Base-by-base conservation (phyloP, 2,888 invertebrate species). In the Hydriomena furcata region DNA sequence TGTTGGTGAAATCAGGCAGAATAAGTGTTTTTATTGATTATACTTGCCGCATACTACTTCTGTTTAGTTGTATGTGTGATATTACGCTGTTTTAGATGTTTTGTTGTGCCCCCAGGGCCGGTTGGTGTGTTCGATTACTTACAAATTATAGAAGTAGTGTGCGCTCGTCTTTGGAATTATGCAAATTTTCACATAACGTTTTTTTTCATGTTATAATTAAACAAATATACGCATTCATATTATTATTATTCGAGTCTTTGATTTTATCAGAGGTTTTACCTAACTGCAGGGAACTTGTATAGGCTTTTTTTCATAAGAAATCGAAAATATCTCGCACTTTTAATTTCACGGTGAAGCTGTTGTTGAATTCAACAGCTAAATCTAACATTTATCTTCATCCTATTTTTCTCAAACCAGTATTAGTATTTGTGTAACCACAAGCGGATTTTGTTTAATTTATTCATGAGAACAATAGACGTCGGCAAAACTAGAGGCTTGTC, bases 171-270 rank as follows among this genome's bases (percentile, higher is more conserved):
- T 70, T 66, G 63, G 68, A 68, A 82, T 82, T 82, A 84, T 81
- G 87, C 85, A 79, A 82, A 81, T 82, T 84, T 82, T 86, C 84
- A 83, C 82, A 76, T 81, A 77, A 76, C 69, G 35, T 56, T 79
- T 84, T 84, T 87, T 88, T 84, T 78, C 84, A 85, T 87, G 88
- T 88, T 83, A 83, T 80, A 80, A 79, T 83, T 82, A 86, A 83
- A 74, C 78, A 76, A 83, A 76, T 88, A 88, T 87, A 86, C 78
- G 82, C 86, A 86, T 86, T 83, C 82, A 84, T 82, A 84, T 78
- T 73, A 76, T 47, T n/a, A n/a, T n/a, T 41, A 55, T 38, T 52
- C 40, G 10, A 47, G 56, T 57, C 48, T 82, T 83, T 83, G 63
- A 66, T 76, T 83, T 48, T 13, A n/a, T n/a, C 7, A 17, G 2